phyloP scores from a whole-genome alignment of 2,797 vertebrate species.

The Takifugu ocellatus region DNA sequence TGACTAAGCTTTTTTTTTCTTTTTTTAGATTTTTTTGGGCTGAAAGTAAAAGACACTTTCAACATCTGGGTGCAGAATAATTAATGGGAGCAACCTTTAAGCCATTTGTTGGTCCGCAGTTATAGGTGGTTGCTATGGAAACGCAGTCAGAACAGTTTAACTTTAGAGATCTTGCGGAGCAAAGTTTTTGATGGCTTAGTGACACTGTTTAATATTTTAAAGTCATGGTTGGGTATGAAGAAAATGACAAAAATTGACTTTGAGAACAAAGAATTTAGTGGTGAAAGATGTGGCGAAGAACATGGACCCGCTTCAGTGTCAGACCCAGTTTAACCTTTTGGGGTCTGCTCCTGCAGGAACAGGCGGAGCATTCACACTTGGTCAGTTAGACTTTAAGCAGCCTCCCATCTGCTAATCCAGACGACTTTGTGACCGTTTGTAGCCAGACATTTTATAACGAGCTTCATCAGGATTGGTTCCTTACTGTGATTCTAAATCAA shows the following conservation, averaged over 20 bases:
- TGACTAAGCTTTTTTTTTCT: slow-evolving; percentile 65
- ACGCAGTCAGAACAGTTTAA: neutral
- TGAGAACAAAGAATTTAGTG: neutral
- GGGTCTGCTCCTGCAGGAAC: too few species aligned
- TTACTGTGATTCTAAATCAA: too few species aligned
- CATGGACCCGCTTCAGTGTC: too few species aligned
- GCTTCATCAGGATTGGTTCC: too few species aligned
- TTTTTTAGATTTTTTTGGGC: slow-evolving; percentile 16
- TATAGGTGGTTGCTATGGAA: slow-evolving; percentile 12
- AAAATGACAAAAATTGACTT: neutral
- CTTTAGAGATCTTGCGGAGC: neutral
- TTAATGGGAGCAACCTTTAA: slow-evolving; percentile 64
- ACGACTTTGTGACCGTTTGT: too few species aligned
- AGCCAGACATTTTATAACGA: too few species aligned
- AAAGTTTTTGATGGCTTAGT: neutral
- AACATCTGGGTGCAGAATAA: slow-evolving; percentile 73
- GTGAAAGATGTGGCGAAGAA: too few species aligned
- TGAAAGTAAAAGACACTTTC: slow-evolving; percentile 60
- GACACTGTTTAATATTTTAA: neutral
- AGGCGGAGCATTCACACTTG: too few species aligned
- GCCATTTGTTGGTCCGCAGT: slow-evolving; percentile 32
- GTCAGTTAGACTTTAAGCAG: too few species aligned
- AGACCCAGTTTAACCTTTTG: too few species aligned
- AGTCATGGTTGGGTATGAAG: neutral
- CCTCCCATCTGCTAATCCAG: too few species aligned